Base-by-base conservation (phyloP, 2,113 vertebrate species). In the Stercorarius parasiticus region DNA sequence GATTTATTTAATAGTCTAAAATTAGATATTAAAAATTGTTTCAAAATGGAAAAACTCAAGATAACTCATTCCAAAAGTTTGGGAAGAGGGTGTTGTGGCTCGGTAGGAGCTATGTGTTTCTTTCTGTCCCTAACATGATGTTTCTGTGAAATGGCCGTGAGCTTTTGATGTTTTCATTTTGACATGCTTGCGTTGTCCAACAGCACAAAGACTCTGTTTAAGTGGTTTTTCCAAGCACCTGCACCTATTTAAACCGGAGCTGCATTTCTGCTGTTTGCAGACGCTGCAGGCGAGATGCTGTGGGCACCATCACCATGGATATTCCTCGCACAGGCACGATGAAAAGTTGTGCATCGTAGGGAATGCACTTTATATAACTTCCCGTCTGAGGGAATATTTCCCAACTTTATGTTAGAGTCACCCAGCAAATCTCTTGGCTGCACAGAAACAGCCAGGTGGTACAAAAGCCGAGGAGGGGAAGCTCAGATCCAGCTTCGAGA, bases 301-400 rank as follows among this genome's bases (percentile, higher is more conserved):
- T 95, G 92, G 95, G 93, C 93, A 95, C 55, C 78, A 88, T 92
- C 94, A 95, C 94, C 95, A 93, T 93, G 91, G 95, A 93, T 96
- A 95, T 95, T 86, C 82, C 86, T 52, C 80, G 86, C 66, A 61
- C 0, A 95, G 93, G 70, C 74, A 85, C 4, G 2, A 34, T 2
- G 70, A 71, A 52, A 45, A 82, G 15, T 27, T 4, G 1, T 43
- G 69, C 55, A 12, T 29, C 0, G 0, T 20, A 29, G 74, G 74
- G 71, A 93, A 59, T 42, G 67, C 53, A 49, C 76, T 90, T 94
- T 90, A 82, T 65, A 9, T 88, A 93, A 90, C 71, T 88, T 73
- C 49, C 88, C 61, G 53, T 40, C 74, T 85, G 47, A 43, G 47
- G 74, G 70, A 88, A 25, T 13, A 26, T 42, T 76, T 87, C 88